Evolutionary conservation across 1,140 invertebrate genomes (phyloP).

Genomic region (Rhopalosiphum maidis): DNA sequence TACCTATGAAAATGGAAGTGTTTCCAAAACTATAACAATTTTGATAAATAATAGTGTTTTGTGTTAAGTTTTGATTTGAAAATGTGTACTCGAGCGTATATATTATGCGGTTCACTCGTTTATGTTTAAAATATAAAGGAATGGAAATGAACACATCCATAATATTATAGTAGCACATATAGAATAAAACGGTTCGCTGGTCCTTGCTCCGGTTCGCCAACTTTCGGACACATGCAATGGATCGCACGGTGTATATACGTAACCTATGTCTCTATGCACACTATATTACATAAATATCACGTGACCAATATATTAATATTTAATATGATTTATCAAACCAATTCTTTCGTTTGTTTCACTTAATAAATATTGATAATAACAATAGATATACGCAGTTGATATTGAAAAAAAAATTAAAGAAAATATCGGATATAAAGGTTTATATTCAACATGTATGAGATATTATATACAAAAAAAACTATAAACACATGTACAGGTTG

Average conservation of each 20-base stretch:
- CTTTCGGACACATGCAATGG: background rate
- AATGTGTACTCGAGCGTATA: conserved; percentile 34
- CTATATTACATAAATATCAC: background rate
- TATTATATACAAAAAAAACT: background rate
- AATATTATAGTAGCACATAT: conserved; percentile 19
- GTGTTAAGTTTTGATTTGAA: conserved; percentile 30
- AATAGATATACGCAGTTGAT: no score
- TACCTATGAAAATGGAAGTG: background rate
- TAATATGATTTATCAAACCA: background rate
- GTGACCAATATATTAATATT: background rate
- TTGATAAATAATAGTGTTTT: conserved; percentile 31
- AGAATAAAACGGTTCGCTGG: conserved; percentile 25
- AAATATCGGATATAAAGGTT: background rate
- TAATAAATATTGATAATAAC: background rate
- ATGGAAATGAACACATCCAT: background rate
- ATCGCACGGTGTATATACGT: background rate
- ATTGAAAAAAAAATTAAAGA: background rate
- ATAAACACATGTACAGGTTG: background rate
- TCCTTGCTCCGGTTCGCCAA: conserved; percentile 12
- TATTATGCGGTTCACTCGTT: conserved; percentile 45
- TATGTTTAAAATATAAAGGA: conserved; percentile 5
- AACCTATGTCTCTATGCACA: background rate
- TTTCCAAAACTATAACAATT: background rate
- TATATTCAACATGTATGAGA: background rate
- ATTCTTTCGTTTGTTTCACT: background rate